Evolutionary conservation across 2,888 invertebrate species (phyloP).

Genomic region (Conops quadrifasciatus): DNA sequence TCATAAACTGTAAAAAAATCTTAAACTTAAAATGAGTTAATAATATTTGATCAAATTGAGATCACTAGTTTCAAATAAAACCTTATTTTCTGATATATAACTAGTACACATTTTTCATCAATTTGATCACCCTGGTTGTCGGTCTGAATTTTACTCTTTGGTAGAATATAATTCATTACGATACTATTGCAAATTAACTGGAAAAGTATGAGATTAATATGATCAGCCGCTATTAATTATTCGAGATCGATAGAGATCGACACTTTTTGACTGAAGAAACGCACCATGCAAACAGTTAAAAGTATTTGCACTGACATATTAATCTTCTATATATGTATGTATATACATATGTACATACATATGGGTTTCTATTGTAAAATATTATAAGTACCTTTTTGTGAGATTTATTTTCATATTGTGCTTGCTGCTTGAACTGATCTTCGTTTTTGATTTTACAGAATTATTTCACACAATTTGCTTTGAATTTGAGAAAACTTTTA

Average conservation of each 20-base stretch:
- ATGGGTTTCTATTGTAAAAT: constrained; percentile 56
- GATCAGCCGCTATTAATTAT: constrained; percentile 44
- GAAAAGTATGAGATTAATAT: constrained; percentile 38
- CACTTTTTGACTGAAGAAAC: too few species aligned
- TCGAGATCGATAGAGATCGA: constrained; percentile 16
- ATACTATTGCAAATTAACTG: constrained; percentile 59
- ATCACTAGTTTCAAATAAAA: neutral
- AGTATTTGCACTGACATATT: constrained; percentile 53
- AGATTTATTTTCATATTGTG: constrained; percentile 1
- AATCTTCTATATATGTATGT: constrained; percentile 35
- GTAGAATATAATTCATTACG: constrained; percentile 22
- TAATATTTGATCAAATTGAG: constrained; percentile 29
- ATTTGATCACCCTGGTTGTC: constrained; percentile 38
- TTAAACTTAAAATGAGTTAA: constrained; percentile 11
- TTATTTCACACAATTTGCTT: neutral
- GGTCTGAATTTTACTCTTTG: constrained; percentile 14
- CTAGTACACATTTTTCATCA: neutral
- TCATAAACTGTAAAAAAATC: constrained; percentile 3
- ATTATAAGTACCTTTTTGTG: constrained; percentile 44
- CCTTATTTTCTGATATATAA: neutral
- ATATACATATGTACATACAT: constrained; percentile 48
- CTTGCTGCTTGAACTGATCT: constrained; percentile 1
- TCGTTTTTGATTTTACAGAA: neutral
- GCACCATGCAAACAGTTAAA: constrained; percentile 50
- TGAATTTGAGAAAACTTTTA: constrained; percentile 32